Evolutionary conservation across 2,113 vertebrate species (phyloP).

Genomic region (Hippolais icterina): DNA sequence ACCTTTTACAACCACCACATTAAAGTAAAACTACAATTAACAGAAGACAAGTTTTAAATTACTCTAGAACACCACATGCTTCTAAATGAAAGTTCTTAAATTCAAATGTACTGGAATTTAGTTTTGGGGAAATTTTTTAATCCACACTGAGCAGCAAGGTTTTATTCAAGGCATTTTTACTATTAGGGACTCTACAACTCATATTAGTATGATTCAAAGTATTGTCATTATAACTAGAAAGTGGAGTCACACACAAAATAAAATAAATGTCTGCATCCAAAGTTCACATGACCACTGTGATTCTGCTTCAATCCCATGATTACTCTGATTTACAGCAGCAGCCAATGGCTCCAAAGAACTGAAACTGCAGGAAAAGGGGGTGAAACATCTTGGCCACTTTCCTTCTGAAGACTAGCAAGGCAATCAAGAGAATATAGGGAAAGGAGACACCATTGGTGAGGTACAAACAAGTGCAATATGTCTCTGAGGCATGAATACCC

Average conservation of each 20-base stretch:
- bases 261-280: not conserved
- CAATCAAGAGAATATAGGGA: not conserved
- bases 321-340: not conserved
- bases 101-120: not conserved
- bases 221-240: not conserved
- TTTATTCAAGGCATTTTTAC: not conserved
- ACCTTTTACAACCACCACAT: not conserved
- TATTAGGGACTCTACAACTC: not conserved
- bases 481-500: not conserved
- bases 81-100: not conserved
- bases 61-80: not conserved
- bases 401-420: not conserved
- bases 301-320: not conserved
- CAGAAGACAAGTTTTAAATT: not conserved
- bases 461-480: not conserved
- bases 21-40: not conserved
- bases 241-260: not conserved
- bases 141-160: not conserved
- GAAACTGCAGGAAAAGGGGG: not conserved
- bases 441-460: not conserved
- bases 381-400: not conserved
- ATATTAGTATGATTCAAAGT: not conserved
- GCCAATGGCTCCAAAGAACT: not conserved
- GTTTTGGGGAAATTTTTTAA: fast-evolving
- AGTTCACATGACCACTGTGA: not conserved